These are phyloP conservation scores for Capra hircus DNA, from an alignment of 2,113 vertebrate genomes.

Conservation along the genomic window DNA sequence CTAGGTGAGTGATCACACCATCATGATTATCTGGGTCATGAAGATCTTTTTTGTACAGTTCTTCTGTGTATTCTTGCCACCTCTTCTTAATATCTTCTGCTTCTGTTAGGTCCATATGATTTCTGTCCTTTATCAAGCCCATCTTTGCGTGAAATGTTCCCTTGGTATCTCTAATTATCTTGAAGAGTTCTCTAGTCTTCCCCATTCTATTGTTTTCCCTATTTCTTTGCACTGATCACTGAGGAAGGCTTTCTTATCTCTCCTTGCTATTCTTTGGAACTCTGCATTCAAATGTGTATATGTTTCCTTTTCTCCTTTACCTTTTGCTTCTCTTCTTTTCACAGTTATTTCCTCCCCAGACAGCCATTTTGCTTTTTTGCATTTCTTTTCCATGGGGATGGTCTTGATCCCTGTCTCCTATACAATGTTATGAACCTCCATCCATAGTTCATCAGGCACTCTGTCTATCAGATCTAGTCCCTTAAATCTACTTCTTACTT, in stretches of 20 bases:
- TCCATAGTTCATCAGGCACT: background rate
- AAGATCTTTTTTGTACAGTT: background rate
- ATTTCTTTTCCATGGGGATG: background rate
- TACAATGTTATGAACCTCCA: accelerated
- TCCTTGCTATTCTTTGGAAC: background rate
- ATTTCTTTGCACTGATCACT: background rate
- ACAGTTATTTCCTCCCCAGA: background rate
- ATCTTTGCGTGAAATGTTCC: background rate
- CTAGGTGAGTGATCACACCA: background rate
- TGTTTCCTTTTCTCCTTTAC: background rate
- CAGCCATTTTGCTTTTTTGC: background rate
- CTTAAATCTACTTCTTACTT: background rate
- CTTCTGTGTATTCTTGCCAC: background rate
- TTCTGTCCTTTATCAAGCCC: background rate
- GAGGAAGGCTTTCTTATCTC: background rate
- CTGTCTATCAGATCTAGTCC: background rate
- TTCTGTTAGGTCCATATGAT: background rate
- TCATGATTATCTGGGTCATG: accelerated
- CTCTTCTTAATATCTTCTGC: background rate
- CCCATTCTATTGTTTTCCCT: background rate
- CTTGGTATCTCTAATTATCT: background rate
- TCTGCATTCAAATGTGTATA: background rate
- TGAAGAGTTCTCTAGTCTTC: background rate
- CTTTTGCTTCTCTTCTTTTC: background rate
- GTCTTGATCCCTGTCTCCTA: background rate